Base-by-base conservation (phyloP, 2,888 invertebrate species). In the Aphidoletes aphidimyza region DNA sequence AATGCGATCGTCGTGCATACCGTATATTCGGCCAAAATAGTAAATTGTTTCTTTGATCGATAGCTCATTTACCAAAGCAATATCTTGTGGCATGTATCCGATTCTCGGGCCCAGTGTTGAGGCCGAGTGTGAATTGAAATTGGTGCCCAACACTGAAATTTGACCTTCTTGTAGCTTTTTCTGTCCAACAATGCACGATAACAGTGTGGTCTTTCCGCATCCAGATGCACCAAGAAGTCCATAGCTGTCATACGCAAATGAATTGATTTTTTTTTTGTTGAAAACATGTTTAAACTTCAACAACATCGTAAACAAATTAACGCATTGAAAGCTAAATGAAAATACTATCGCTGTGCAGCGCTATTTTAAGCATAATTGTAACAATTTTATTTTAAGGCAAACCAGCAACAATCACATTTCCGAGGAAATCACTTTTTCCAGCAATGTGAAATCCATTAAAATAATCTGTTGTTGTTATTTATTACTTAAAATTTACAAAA, bases 71-170 rank as follows among this genome's bases (percentile, higher is more conserved):
- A 95, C 94, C 54, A 96, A 89, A 0, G 96, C 95, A 86, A 96
- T 94, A 87, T 96, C 96, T 92, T 97, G 97, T 19, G 97, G 97
- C 97, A 97, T 97, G 88, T 96, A 97, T 22, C 97, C 97, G 0
- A 97, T 94, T 85, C 92, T 90, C 2, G 93, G 91, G 8, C 95
- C 96, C 81, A 91, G 96, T 37, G 81, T 87, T 89, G 91, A 95
- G 87, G 90, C 94, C 89, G 90, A 89, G 87, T 84, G 47, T 2
- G 91, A 89, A 0, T 94, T 94, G 0, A 96, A 96, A 84, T 90
- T 91, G 3, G 94, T 93, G 0, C 96, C 96, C 47, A 97, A 91
- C 0, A 96, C 95, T 89, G 92, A 92, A 11, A 97, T 91, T 22
- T 93, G 92, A 0, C 97, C 97, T 26, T 92, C 92, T 88, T 96